Base-by-base conservation (phyloP, 2,113 vertebrate genomes). In the Stictonetta naevosa region DNA sequence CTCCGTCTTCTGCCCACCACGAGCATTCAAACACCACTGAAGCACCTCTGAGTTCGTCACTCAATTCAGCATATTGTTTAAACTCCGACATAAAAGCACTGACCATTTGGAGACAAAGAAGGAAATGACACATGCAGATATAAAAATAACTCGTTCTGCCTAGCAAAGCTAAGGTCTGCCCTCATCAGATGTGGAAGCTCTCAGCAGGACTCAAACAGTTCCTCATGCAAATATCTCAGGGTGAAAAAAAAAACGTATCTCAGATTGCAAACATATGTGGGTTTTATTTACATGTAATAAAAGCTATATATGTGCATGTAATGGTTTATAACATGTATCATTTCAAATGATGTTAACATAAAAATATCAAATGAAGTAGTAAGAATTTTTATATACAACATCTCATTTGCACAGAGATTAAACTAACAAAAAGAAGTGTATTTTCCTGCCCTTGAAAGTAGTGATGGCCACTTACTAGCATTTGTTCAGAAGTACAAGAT, bases 341-440 rank as follows among this genome's bases (percentile, higher is more conserved):
- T 55, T 88, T 50, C n/a, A 69, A 94, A 84, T 1, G 5, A 31
- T 11, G 42, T 63, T 93, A 95, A 96, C 67, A 71, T 11, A 94
- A 94, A 91, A 93, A 76, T 73, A 22, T 92, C 56, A 75, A 71
- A 94, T 93, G 82, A 95, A 92, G 86, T 19, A 20, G 3, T 86
- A 67, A 71, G 4, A 42, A 56, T 42, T 68, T 95, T 87, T 58
- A 89, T n/a, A 94, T 22, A 18, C 18, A 77, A 31, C 31, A 13
- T 33, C 82, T 31, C 33, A 83, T 36, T 92, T 83, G 76, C 38
- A 83, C 26, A 53, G 82, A 79, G 52, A 68, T 72, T 42, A 80
- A 92, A 77, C 86, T 78, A 81, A 83, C 31, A 90, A 92, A 86
- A 64, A 88, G 88, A 78, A 82, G 59, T 83, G 77, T 73, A 72